These are phyloP conservation scores for Drosophila sproati DNA, from an alignment of 1,140 invertebrate genomes.

Conservation along the genomic window DNA sequence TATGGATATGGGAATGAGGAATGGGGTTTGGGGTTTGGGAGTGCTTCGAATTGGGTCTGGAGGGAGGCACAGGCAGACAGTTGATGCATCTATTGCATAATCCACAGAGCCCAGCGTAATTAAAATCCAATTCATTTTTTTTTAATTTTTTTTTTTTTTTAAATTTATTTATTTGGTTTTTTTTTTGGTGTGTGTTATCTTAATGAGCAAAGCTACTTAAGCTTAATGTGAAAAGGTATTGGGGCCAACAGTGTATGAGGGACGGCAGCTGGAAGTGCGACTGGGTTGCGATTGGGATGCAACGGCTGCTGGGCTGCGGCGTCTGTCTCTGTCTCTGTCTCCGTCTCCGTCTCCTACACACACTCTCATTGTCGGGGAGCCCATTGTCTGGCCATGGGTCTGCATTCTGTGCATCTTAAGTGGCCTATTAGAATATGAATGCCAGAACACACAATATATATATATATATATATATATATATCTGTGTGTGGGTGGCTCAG, in stretches of 20 bases:
- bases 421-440: conserved; percentile 74
- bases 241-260: conserved; percentile 36
- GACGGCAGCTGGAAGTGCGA: not conserved
- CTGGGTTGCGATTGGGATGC: conserved; percentile 6
- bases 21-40: not conserved
- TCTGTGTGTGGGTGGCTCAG: conserved; percentile 10
- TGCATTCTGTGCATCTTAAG: conserved; percentile 61
- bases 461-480: not conserved
- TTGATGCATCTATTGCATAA: conserved; percentile 55
- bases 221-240: conserved; percentile 67
- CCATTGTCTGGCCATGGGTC: conserved; percentile 41
- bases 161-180: conserved; percentile 19
- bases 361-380: conserved; percentile 34
- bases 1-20: not conserved
- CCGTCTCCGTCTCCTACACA: not conserved
- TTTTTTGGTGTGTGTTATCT: conserved; percentile 41
- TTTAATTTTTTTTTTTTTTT: conserved; percentile 6
- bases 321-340: not conserved
- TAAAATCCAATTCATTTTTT: conserved; percentile 48
- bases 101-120: conserved; percentile 51
- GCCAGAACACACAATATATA: conserved; percentile 20
- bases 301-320: too few relatives aligned
- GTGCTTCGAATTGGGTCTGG: conserved; percentile 1
- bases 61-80: conserved; percentile 20
- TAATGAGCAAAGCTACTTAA: conserved; percentile 73